Percentiles rank a stretch among this genome's conserved stretches.
Conservation (phyloP, 2,797 vertebrate species). For the Sardinella longiceps region DNA sequence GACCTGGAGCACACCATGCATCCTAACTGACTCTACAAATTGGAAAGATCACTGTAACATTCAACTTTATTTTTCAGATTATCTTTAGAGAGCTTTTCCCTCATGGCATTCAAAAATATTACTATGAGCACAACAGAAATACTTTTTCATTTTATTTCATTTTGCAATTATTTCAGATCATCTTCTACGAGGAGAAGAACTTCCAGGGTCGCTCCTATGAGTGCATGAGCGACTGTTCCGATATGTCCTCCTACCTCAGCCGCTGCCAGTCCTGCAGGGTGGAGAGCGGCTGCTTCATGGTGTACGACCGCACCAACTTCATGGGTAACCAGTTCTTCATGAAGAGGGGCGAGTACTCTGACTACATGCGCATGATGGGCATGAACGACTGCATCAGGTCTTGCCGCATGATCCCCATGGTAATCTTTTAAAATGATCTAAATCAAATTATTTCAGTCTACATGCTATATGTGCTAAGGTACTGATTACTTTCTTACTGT, state of each 20-base stretch:
- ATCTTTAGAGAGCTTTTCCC: too few relatives aligned
- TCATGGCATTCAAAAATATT: too few relatives aligned
- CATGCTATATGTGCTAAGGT: too few relatives aligned
- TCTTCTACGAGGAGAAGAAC: conserved; percentile 78
- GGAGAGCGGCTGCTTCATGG: conserved; percentile 77
- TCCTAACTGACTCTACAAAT: too few relatives aligned
- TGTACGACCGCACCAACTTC: conserved; percentile 69
- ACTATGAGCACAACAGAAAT: too few relatives aligned
- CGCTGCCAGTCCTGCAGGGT: conserved; percentile 73
- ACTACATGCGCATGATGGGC: conserved; percentile 69
- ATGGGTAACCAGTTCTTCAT: conserved; percentile 70
- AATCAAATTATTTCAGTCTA: too few relatives aligned
- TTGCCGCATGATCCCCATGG: conserved; percentile 69
- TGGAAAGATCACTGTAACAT: background rate
- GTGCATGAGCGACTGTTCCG: conserved; percentile 68
- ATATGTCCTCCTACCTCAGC: conserved; percentile 68
- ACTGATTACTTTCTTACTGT: too few relatives aligned
- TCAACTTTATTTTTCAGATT: conserved; percentile 62
- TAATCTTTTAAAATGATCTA: too few relatives aligned
- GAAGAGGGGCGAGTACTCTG: conserved; percentile 72
- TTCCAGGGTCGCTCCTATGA: conserved; percentile 73
- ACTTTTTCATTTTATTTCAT: too few relatives aligned
- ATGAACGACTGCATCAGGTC: conserved; percentile 70
- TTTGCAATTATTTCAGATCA: too few relatives aligned
- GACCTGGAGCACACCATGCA: background rate